These are phyloP conservation scores for Sylvilagus floridanus DNA, from an alignment of 2,797 vertebrate genomes.

Conservation along the genomic window DNA sequence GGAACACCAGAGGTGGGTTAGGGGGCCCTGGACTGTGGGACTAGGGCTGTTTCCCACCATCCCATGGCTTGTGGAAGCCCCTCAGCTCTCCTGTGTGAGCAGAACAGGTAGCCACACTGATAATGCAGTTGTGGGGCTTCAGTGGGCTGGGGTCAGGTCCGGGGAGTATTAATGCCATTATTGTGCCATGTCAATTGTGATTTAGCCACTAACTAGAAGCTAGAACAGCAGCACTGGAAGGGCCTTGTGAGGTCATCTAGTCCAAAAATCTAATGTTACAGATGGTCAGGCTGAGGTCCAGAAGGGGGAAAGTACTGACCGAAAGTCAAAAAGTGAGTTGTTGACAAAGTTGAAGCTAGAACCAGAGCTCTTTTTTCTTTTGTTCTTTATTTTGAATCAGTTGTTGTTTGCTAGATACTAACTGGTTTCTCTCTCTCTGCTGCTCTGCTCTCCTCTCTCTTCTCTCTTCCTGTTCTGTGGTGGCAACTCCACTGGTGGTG, in stretches of 20 bases:
- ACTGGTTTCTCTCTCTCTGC: slow-evolving; percentile 73
- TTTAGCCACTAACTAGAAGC: slow-evolving; percentile 77
- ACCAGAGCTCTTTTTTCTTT: slow-evolving; percentile 73
- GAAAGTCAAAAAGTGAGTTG: slow-evolving; percentile 81
- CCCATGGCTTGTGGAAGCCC: slow-evolving; percentile 17
- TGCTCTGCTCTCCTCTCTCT: slow-evolving; percentile 69
- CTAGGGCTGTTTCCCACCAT: not conserved
- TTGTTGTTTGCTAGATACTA: slow-evolving; percentile 73
- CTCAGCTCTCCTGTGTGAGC: slow-evolving; percentile 14
- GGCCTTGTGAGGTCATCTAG: slow-evolving; percentile 79
- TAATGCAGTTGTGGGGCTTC: slow-evolving; percentile 16
- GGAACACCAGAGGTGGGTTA: slow-evolving; percentile 26
- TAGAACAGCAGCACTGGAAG: slow-evolving; percentile 74
- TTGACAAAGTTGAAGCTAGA: slow-evolving; percentile 77
- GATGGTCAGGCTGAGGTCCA: slow-evolving; percentile 81
- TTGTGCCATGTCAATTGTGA: slow-evolving; percentile 73
- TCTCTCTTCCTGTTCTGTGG: slow-evolving; percentile 59
- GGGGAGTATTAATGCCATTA: slow-evolving; percentile 53
- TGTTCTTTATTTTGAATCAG: slow-evolving; percentile 58
- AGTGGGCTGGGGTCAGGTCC: not conserved
- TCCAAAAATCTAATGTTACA: slow-evolving; percentile 79
- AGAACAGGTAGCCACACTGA: slow-evolving; percentile 1
- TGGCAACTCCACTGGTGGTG: slow-evolving; percentile 69
- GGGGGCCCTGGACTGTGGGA: not conserved
- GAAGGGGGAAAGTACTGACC: slow-evolving; percentile 78